Evolutionary conservation across 2,797 vertebrate species (phyloP), one percentile per base, ranked within the genome.

Genomic region (Urosaurus nigricauda): DNA sequence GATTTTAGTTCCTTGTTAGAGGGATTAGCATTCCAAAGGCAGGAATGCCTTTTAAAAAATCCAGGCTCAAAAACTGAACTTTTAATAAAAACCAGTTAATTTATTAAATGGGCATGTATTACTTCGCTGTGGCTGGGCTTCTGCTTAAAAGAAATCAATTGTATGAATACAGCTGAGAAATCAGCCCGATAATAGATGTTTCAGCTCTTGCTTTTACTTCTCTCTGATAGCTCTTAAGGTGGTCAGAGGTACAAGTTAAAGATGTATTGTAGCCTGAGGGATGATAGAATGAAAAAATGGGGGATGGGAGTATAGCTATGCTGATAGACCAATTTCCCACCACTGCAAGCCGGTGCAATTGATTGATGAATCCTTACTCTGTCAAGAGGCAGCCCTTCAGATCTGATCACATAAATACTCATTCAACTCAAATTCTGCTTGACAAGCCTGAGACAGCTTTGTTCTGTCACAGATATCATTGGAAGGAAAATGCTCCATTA

Each of bases 381-480:
- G 98, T 98, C 98, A 98, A 98, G 98, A 99, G 98, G 98, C 98
- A 98, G 98, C 98, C 98, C 98, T 98, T 99, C 98, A 98, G 98
- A 98, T 99, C 98, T 98, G 98, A 99, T 99, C 99, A 99, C 98
- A 99, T 99, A 99, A 99, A 99, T 99, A 99, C 99, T 99, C 99
- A 99, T 99, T 99, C 98, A 99, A 98, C 98, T 98, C 98, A 98
- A 98, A 99, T 99, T 98, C 98, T 98, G 98, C 97, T 98, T 98
- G 98, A 99, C 98, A 98, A 98, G 98, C 98, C 97, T 97, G 97
- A 97, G 98, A 99, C 98, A 98, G 98, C 98, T 99, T 99, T 99
- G 98, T 98, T 98, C 98, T 98, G 98, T 99, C 98, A 98, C 98
- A 98, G 98, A 98, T 98, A 99, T 99, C 98, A 99, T 98, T 98